Conservation (phyloP, 2,888 invertebrate genomes). For the Dioctria rufipes region DNA sequence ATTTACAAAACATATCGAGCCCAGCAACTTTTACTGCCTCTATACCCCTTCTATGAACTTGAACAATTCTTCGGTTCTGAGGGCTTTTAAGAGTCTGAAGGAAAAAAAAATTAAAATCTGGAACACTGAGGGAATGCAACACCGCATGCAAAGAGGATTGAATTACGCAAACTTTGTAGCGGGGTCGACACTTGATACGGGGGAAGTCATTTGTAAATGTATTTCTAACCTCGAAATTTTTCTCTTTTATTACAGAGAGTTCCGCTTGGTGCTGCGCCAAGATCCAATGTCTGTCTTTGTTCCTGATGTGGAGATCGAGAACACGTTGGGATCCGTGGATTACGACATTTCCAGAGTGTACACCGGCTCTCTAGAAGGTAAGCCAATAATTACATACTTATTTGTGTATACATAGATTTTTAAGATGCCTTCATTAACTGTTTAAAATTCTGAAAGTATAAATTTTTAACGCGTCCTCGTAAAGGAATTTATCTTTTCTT, state of each 20-base stretch:
- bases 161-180: background rate
- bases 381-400: constrained; percentile 60
- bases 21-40: background rate
- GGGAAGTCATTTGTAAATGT: constrained; percentile 14
- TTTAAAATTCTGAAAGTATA: too few relatives aligned
- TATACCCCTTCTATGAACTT: too few relatives aligned
- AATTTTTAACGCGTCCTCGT: too few relatives aligned
- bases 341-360: constrained; percentile 84
- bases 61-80: too few relatives aligned
- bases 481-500: too few relatives aligned
- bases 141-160: background rate
- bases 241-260: constrained; percentile 77
- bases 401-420: too few relatives aligned
- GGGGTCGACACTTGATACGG: background rate
- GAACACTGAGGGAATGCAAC: too few relatives aligned
- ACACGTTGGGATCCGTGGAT: constrained; percentile 78
- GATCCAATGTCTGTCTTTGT: constrained; percentile 83
- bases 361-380: constrained; percentile 85
- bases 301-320: constrained; percentile 83
- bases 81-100: too few relatives aligned
- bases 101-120: too few relatives aligned
- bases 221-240: constrained; percentile 33
- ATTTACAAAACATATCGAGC: background rate
- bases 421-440: too few relatives aligned
- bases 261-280: constrained; percentile 81